These are phyloP conservation scores for Alaudala cheleensis DNA, from an alignment of 2,113 vertebrate genomes.

Conservation along the genomic window DNA sequence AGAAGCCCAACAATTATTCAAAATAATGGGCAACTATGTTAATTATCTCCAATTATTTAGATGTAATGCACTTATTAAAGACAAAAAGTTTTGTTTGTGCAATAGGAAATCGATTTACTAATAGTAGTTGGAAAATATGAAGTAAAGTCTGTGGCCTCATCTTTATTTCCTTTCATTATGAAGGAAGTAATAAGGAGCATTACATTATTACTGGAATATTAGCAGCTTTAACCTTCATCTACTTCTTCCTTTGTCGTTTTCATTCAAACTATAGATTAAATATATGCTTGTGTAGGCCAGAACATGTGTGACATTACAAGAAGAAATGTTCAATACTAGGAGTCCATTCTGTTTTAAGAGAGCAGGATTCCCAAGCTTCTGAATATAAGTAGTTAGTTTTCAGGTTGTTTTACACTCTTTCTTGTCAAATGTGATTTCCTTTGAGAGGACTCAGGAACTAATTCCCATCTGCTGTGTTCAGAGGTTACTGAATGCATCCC, in stretches of 20 bases:
- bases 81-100: not conserved
- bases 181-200: not conserved
- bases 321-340: not conserved
- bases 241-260: not conserved
- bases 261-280: not conserved
- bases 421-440: constrained; percentile 12
- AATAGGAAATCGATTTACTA: not conserved
- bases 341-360: not conserved
- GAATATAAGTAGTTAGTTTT: not conserved
- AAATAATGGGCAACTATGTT: not conserved
- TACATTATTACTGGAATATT: not conserved
- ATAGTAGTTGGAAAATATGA: not conserved
- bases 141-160: not conserved
- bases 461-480: not conserved
- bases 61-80: not conserved
- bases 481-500: not conserved
- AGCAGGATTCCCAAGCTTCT: not conserved
- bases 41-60: not conserved
- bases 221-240: not conserved
- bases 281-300: not conserved
- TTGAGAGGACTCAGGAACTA: constrained; percentile 15
- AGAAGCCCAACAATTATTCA: not conserved
- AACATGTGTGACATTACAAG: not conserved
- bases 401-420: not conserved
- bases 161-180: not conserved